Percentiles rank a stretch among this genome's conserved stretches.
phyloP scores from a whole-genome alignment of 2,888 invertebrate species.

The Lepidonotus clava region DNA sequence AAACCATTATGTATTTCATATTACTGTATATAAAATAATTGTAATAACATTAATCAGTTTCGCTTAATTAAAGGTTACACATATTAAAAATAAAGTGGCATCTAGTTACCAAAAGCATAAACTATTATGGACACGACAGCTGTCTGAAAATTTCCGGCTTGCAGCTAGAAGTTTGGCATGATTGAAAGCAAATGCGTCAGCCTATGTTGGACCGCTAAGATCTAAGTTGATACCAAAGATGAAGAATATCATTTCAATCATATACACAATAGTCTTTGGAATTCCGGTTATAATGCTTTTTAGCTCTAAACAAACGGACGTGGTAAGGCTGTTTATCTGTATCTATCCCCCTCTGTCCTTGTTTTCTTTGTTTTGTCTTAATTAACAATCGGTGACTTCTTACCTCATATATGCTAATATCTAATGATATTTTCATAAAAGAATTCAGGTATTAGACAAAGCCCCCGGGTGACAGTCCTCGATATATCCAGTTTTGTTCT shows the following conservation, averaged over 20 bases:
- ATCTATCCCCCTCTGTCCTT: no score
- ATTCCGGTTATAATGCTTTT: slow-evolving; percentile 10
- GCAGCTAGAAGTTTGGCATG: slow-evolving; percentile 15
- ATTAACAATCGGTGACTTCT: no score
- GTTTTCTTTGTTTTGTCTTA: no score
- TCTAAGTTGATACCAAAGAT: slow-evolving; percentile 32
- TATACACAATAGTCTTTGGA: slow-evolving; percentile 34
- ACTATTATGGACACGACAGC: slow-evolving; percentile 22
- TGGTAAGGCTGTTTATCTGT: no score
- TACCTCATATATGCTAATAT: no score
- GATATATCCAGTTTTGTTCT: no score
- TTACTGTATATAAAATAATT: background rate
- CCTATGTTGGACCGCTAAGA: background rate
- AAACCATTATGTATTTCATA: slow-evolving; percentile 36
- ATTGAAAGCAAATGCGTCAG: slow-evolving; percentile 30
- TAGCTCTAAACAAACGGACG: no score
- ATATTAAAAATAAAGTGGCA: slow-evolving; percentile 44
- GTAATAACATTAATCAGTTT: slow-evolving; percentile 13
- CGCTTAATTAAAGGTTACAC: background rate
- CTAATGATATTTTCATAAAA: no score
- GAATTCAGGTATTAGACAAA: no score
- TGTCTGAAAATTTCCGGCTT: background rate
- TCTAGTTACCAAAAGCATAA: slow-evolving; percentile 39
- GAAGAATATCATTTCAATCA: slow-evolving; percentile 8
- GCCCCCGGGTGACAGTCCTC: no score